Base-by-base conservation (phyloP, 2,113 vertebrate genomes). In the Leiothrix lutea region DNA sequence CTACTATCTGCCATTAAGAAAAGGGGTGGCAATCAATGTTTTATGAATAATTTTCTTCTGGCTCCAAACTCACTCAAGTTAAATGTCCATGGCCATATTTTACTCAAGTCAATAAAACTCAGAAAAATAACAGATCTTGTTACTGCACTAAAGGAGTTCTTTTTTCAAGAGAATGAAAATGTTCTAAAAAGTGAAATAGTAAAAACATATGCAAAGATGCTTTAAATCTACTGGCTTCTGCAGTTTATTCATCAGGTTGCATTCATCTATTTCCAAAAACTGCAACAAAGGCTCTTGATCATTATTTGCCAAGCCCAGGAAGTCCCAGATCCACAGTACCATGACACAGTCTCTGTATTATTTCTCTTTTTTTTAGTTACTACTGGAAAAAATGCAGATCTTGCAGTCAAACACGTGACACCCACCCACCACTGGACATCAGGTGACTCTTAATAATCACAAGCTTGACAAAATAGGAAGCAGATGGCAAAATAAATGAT, bases 401-500 rank as follows among this genome's bases (percentile, higher is more conserved):
- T 72, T 80, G 14, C 17, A 82, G 75, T 60, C 58, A 44, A 62
- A 93, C 90, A 79, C 1, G 2, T 40, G 80, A n/a, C 69, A 33
- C 28, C 35, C 3, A 9, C 40, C 42, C 80, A 94, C 12, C 82
- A 79, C 25, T 18, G 29, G 53, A 57, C 44, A 94, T 50, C 45
- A 94, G 93, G 95, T 88, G 61, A 83, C 40, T 72, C 88, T 67
- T 24, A 72, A 90, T 50, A 91, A 53, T 6, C 56, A 95, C 77
- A 94, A n/a, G 38, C 36, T 86, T 40, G 45, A 60, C 82, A 94
- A 95, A 96, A 79, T 79, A 80, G 72, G 91, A 95, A 95, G 83
- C 80, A 97, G 90, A 92, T 81, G 94, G 86, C 44, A 96, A 70
- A 89, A 93, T 57, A 60, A 33, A 48, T 26, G 4, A 21, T 56